Evolutionary conservation across 2,888 invertebrate genomes (phyloP).

Genomic region (Caenorhabditis virilis): DNA sequence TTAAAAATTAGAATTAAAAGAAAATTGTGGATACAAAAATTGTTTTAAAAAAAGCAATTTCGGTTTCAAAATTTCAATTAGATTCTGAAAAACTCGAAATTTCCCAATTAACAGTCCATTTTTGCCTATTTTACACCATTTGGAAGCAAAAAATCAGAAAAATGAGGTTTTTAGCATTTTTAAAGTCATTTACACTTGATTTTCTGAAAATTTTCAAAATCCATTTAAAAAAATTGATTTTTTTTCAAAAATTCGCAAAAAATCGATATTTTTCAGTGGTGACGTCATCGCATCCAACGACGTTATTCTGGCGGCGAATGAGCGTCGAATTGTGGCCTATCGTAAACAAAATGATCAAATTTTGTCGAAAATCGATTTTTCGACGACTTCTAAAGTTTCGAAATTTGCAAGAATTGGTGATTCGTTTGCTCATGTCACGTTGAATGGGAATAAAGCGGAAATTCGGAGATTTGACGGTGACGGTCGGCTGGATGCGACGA

Average conservation of each 20-base stretch:
- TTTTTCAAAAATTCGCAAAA: neutral
- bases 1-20: no score
- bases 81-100: no score
- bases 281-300: neutral
- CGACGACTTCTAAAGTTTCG: neutral
- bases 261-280: neutral
- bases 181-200: no score
- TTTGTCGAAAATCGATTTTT: neutral
- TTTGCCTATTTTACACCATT: no score
- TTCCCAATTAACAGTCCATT: no score
- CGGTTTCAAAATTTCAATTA: no score
- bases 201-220: neutral
- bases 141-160: neutral
- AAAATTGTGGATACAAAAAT: no score
- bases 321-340: neutral
- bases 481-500: neutral
- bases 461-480: neutral
- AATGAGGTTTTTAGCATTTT: neutral
- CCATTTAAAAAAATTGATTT: neutral
- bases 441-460: no score
- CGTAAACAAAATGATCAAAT: neutral
- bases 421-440: no score
- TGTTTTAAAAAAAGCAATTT: no score
- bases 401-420: neutral
- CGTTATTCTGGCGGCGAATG: neutral